Percentiles rank a stretch among this genome's conserved stretches.
These are phyloP conservation scores for Euthynnus affinis DNA, from an alignment of 2,797 vertebrate genomes.

Conservation along the genomic window DNA sequence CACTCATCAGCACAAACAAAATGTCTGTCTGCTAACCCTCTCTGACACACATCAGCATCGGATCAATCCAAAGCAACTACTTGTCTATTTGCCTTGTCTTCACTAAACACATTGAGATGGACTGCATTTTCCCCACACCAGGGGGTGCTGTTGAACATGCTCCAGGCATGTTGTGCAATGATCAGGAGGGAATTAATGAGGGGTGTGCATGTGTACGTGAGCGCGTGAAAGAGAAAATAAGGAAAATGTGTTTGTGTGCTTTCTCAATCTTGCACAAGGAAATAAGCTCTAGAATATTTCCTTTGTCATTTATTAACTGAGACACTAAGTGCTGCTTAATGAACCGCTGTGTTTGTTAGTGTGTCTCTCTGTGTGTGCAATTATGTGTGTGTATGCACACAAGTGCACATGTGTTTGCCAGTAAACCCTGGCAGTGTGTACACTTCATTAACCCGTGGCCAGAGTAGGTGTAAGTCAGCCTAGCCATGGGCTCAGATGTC, in stretches of 20 bases:
- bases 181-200: slow-evolving; percentile 31
- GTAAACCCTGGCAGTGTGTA: slow-evolving; percentile 58
- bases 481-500: slow-evolving; percentile 63
- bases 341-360: slow-evolving; percentile 60
- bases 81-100: background rate
- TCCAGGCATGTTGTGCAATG: slow-evolving; percentile 18
- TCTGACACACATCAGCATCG: slow-evolving; percentile 37
- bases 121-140: slow-evolving; percentile 55
- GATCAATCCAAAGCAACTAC: slow-evolving; percentile 50
- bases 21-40: slow-evolving; percentile 26
- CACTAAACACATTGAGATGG: slow-evolving; percentile 7
- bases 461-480: slow-evolving; percentile 72
- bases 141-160: slow-evolving; percentile 74
- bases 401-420: slow-evolving; percentile 49
- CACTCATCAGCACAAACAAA: slow-evolving; percentile 57
- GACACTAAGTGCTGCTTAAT: slow-evolving; percentile 70
- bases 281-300: slow-evolving; percentile 47
- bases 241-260: slow-evolving; percentile 9
- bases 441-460: slow-evolving; percentile 79
- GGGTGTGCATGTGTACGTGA: slow-evolving; percentile 2
- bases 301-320: slow-evolving; percentile 73
- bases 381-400: slow-evolving; percentile 23
- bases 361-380: slow-evolving; percentile 21
- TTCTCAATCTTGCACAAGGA: slow-evolving; percentile 32
- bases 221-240: slow-evolving; percentile 21